Conservation (phyloP, 1,140 invertebrate genomes). For the Papilio dardanus region DNA sequence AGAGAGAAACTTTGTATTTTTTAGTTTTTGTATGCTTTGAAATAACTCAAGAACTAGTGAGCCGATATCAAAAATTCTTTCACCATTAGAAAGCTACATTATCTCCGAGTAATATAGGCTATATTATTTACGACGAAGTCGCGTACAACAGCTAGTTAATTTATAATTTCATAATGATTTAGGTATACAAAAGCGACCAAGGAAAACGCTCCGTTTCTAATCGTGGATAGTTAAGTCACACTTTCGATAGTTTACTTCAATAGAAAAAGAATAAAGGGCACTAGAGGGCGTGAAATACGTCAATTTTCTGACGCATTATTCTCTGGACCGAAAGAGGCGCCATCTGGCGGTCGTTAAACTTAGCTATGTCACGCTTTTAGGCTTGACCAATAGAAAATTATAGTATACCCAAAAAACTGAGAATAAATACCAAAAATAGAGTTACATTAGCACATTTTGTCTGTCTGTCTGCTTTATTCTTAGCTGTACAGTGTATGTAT, state of each 20-base stretch:
- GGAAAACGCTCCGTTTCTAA: constrained; percentile 7
- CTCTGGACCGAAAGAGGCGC: constrained; percentile 59
- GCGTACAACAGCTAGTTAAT: too few relatives aligned
- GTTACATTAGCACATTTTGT: too few relatives aligned
- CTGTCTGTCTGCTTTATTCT: not conserved
- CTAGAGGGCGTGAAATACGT: constrained; percentile 54
- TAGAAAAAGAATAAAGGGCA: constrained; percentile 39
- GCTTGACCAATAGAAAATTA: constrained; percentile 32
- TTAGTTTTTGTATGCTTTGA: too few relatives aligned
- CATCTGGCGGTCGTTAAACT: constrained; percentile 56
- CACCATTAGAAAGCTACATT: too few relatives aligned
- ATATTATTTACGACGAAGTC: too few relatives aligned
- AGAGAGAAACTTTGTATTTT: too few relatives aligned
- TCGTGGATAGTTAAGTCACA: constrained; percentile 39
- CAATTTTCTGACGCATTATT: constrained; percentile 57
- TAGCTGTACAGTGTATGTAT: not conserved
- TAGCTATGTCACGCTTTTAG: constrained; percentile 34
- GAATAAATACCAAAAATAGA: constrained; percentile 32
- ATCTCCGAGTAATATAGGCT: too few relatives aligned
- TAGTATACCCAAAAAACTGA: constrained; percentile 46
- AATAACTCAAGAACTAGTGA: too few relatives aligned
- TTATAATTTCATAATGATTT: not conserved
- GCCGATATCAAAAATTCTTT: too few relatives aligned
- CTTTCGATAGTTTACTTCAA: constrained; percentile 46
- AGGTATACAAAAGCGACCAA: not conserved